Conservation (phyloP, 1,140 invertebrate species). For the Caenorhabditis elegans region WBcel235 BX284603.4:13188001-13188500, state of each 20-base stretch:
- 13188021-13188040: neutral
- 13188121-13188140: slow-evolving; percentile 29
- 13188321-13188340: neutral
- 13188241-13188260: neutral
- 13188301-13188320: neutral
- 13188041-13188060: no score
- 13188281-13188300: slow-evolving; percentile 13
- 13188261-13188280: neutral
- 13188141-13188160: slow-evolving; percentile 34
- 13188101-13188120: slow-evolving; percentile 11
- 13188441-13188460: slow-evolving; percentile 36
- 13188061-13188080: no score
- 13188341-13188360: neutral
- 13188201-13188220: slow-evolving; percentile 60
- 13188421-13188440: slow-evolving; percentile 33
- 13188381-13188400: slow-evolving; percentile 50
- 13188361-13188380: slow-evolving; percentile 50
- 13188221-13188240: slow-evolving; percentile 30
- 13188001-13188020: neutral
- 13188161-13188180: slow-evolving; percentile 60
- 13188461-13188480: slow-evolving; percentile 52
- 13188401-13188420: slow-evolving; percentile 42
- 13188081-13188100: slow-evolving; percentile 1
- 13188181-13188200: slow-evolving; percentile 60
- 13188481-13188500: slow-evolving; percentile 63